A percentile compares a stretch with the other conserved stretches of the same genome.
Evolutionary conservation across 2,888 invertebrate species (phyloP).

Genomic region (Caenorhabditis japonica): DNA sequence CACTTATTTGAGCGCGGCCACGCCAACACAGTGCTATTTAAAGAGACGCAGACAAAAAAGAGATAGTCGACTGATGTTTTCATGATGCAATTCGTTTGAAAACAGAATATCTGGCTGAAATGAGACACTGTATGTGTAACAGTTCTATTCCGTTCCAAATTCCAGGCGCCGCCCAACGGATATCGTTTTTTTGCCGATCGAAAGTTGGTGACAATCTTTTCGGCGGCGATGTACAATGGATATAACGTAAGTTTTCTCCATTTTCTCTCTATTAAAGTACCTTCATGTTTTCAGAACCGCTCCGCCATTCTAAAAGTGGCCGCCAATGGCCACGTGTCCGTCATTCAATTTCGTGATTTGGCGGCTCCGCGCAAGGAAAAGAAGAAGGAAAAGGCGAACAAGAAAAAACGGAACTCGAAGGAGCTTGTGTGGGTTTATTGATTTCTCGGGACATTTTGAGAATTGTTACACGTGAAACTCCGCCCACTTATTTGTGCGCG

Average conservation of each 20-base stretch:
- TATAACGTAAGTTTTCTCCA: conserved; percentile 2
- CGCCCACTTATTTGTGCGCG: too few relatives aligned
- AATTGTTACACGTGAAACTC: too few relatives aligned
- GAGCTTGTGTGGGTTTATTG: conserved; percentile 12
- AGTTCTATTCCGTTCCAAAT: neutral
- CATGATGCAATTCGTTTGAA: too few relatives aligned
- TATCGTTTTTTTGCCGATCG: conserved; percentile 25
- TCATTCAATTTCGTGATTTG: conserved; percentile 29
- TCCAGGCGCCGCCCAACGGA: conserved; percentile 9
- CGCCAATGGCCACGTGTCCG: neutral
- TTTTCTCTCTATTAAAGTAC: neutral
- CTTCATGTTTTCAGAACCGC: conserved; percentile 10
- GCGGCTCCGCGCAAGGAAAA: too few relatives aligned
- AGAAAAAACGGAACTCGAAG: conserved; percentile 3
- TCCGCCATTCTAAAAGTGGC: conserved; percentile 17
- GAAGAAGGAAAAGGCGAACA: neutral
- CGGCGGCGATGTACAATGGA: conserved; percentile 3
- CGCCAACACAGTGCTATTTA: too few relatives aligned
- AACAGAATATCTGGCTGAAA: too few relatives aligned
- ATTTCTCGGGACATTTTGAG: neutral
- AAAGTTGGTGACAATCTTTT: conserved; percentile 24
- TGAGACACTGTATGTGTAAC: too few relatives aligned
- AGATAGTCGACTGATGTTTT: too few relatives aligned
- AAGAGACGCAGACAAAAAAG: too few relatives aligned
- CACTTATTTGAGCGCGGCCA: too few relatives aligned